phyloP scores from a whole-genome alignment of 2,888 invertebrate genomes.

The Mesodorylaimus sp. region DNA sequence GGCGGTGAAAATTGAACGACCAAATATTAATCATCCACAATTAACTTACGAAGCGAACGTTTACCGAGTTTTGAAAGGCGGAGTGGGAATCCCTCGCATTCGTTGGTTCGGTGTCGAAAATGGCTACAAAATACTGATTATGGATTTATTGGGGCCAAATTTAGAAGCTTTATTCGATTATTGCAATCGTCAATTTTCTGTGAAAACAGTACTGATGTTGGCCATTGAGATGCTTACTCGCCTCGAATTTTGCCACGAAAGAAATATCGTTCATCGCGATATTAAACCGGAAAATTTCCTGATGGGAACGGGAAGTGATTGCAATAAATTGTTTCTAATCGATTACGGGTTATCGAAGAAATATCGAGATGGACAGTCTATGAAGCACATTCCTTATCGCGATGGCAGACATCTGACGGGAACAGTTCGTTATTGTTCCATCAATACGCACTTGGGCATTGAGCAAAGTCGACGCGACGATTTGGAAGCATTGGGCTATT shows the following conservation, averaged over 20 bases:
- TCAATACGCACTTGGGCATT: slow-evolving; percentile 10
- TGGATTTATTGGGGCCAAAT: slow-evolving; percentile 94
- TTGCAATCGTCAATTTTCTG: slow-evolving; percentile 92
- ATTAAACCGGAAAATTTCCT: slow-evolving; percentile 97
- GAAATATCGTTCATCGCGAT: slow-evolving; percentile 97
- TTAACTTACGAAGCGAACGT: slow-evolving; percentile 39
- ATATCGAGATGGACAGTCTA: slow-evolving; percentile 6
- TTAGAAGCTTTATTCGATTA: slow-evolving; percentile 97
- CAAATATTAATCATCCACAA: slow-evolving; percentile 38
- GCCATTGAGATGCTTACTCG: slow-evolving; percentile 54
- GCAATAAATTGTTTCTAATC: slow-evolving; percentile 50
- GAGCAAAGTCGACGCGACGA: slow-evolving; percentile 11
- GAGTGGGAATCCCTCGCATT: slow-evolving; percentile 35
- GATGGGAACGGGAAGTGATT: slow-evolving; percentile 94
- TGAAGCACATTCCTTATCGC: slow-evolving; percentile 5
- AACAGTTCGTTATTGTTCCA: slow-evolving; percentile 11
- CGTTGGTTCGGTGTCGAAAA: slow-evolving; percentile 76
- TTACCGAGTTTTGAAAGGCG: slow-evolving; percentile 39
- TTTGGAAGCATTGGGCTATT: slow-evolving; percentile 10
- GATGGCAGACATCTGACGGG: slow-evolving; percentile 5
- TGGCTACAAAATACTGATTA: slow-evolving; percentile 93
- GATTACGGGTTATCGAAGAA: slow-evolving; percentile 10
- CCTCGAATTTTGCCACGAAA: slow-evolving; percentile 92
- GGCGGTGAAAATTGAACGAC: slow-evolving; percentile 38
- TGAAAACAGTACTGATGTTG: slow-evolving; percentile 98